Conservation (phyloP, 2,113 vertebrate genomes). For the Prionailurus bengalensis region DNA sequence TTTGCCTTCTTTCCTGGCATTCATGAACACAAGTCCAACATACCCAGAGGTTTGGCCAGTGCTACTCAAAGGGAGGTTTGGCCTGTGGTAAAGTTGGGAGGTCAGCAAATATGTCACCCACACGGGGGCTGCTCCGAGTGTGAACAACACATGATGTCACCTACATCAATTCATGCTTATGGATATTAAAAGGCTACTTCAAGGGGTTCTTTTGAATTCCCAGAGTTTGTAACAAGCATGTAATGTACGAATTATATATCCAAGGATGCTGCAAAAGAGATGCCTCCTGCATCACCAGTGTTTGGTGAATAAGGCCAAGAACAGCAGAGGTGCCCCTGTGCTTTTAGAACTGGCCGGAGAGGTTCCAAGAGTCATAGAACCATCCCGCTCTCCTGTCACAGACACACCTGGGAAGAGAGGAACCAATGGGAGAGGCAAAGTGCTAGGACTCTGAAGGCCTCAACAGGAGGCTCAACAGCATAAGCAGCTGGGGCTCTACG, state of each 20-base stretch:
- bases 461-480: not conserved
- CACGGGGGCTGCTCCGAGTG: not conserved
- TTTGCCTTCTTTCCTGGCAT: not conserved
- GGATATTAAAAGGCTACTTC: not conserved
- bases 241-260: not conserved
- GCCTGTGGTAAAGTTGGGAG: not conserved
- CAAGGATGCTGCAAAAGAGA: not conserved
- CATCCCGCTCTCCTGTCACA: not conserved
- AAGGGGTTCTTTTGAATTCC: not conserved
- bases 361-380: not conserved
- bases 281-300: not conserved
- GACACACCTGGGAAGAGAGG: not conserved
- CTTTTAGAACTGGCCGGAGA: not conserved
- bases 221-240: not conserved
- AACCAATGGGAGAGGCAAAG: not conserved
- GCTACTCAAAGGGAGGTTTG: not conserved
- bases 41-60: not conserved
- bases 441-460: not conserved
- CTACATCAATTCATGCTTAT: not conserved
- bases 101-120: not conserved
- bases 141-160: not conserved
- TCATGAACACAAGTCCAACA: not conserved
- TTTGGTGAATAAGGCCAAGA: not conserved
- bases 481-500: not conserved
- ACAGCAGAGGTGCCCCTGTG: not conserved